Evolutionary conservation across 2,888 invertebrate species (phyloP), one percentile per base, ranked within the genome.

Genomic region (Drosophila tanythrix): DNA sequence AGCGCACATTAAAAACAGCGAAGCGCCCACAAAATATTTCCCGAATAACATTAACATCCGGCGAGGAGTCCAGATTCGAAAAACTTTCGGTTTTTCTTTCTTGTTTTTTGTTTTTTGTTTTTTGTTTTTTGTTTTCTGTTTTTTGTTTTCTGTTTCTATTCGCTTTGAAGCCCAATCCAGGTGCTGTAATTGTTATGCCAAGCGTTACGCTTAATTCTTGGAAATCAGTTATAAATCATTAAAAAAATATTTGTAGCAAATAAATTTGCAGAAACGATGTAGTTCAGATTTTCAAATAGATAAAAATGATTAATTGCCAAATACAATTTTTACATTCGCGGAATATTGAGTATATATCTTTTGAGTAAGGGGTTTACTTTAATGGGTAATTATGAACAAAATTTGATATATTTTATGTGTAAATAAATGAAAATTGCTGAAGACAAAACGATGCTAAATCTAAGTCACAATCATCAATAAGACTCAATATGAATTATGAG

Each of bases 1-100:
- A 83, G 85, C 85, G 76, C 46, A 59, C 85, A 83, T 89, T 89
- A 77, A 87, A 85, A 83, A 88, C 81, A 88, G 76, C 88, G 68
- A 56, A 78, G 76, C 83, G 56, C 74, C 80, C 79, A 79, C 76
- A 77, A 80, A 83, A 82, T 65, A 61, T 67, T 73, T n/a, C n/a
- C 55, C 59, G 18, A 65, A 78, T 65, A 79, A 76, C 79, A 79
- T 73, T 80, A 80, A 80, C 82, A 77, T 87, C 80, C 70, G 87
- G 69, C 73, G 25, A 27, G 59, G 61, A 52, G 51, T 31, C 43
- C 55, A 66, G 29, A 25, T 55, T 53, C 33, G 25, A 46, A 7
- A 40, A 48, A 40, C 36, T 38, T 50, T 33, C 31, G 31, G 15
- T 58, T 35, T 15, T 46, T 46, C 7, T 63, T 46, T 33, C 10